A percentile compares a stretch with the other conserved stretches of the same genome.
These are phyloP conservation scores for Clarias platycephalus DNA, from an alignment of 2,797 vertebrate genomes.

Conservation along the genomic window DNA sequence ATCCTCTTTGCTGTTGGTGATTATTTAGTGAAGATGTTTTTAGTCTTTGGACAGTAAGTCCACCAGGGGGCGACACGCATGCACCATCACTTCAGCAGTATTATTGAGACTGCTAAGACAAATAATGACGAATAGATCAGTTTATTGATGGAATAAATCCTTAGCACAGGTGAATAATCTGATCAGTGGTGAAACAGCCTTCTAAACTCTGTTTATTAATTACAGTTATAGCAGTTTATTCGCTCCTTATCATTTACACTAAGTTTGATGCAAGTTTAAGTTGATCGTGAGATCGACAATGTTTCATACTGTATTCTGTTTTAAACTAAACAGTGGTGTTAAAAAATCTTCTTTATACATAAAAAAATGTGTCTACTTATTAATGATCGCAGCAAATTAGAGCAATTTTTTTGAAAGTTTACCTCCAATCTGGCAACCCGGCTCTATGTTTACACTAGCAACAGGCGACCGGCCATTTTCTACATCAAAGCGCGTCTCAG, in stretches of 20 bases:
- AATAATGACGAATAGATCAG: background rate
- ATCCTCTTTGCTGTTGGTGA: background rate
- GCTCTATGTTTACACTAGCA: background rate
- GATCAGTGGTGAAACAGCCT: background rate
- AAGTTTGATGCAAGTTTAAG: no score
- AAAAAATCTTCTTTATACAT: background rate
- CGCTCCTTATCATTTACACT: background rate
- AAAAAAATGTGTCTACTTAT: background rate
- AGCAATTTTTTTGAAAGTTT: background rate
- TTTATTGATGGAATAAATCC: background rate
- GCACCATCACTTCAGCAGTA: background rate
- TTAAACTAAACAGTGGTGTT: background rate
- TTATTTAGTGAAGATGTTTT: background rate
- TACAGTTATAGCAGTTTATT: background rate
- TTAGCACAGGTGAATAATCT: background rate
- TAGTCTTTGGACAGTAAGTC: background rate
- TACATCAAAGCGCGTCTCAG: background rate
- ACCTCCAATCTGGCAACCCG: constrained; percentile 8
- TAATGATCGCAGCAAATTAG: background rate
- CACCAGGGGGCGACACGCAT: background rate
- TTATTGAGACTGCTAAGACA: background rate
- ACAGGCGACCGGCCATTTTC: background rate
- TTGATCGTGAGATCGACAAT: no score
- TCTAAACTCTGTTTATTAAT: background rate
- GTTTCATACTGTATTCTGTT: background rate